Evolutionary conservation across 2,888 invertebrate species (phyloP).

Genomic region (Cantharis rufa): DNA sequence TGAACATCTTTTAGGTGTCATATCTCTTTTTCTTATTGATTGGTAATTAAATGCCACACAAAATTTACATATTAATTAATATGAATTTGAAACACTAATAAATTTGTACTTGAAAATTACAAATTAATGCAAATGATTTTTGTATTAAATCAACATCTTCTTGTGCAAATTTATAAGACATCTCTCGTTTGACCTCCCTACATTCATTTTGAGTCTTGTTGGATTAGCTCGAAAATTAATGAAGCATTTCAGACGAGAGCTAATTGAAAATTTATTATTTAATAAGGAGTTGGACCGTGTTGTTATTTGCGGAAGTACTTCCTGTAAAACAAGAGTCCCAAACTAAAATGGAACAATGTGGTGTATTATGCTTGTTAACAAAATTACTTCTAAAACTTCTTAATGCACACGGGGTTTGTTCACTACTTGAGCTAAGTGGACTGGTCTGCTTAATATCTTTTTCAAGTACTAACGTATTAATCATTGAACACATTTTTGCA

Average conservation of each 20-base stretch:
- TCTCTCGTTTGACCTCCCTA: conserved; percentile 22
- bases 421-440: conserved; percentile 19
- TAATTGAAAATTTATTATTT: conserved; percentile 36
- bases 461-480: conserved; percentile 15
- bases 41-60: conserved; percentile 1
- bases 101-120: conserved; percentile 21
- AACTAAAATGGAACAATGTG: conserved; percentile 25
- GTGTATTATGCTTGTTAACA: conserved; percentile 19
- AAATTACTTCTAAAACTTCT: conserved; percentile 29
- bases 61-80: not conserved
- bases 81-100: conserved; percentile 12
- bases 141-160: conserved; percentile 25
- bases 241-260: conserved; percentile 30
- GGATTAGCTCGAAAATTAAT: conserved; percentile 31
- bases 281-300: conserved; percentile 30
- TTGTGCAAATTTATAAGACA: conserved; percentile 24
- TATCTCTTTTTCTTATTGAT: not conserved
- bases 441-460: conserved; percentile 19
- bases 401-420: conserved; percentile 18
- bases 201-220: conserved; percentile 23
- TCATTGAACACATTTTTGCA: not conserved
- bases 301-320: conserved; percentile 26
- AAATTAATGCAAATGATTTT: conserved; percentile 27
- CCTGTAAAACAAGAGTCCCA: conserved; percentile 15
- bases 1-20: conserved; percentile 1